Percentiles rank a stretch among this genome's conserved stretches.
phyloP scores from a whole-genome alignment of 2,113 vertebrate genomes.

The Edolisoma coerulescens region DNA sequence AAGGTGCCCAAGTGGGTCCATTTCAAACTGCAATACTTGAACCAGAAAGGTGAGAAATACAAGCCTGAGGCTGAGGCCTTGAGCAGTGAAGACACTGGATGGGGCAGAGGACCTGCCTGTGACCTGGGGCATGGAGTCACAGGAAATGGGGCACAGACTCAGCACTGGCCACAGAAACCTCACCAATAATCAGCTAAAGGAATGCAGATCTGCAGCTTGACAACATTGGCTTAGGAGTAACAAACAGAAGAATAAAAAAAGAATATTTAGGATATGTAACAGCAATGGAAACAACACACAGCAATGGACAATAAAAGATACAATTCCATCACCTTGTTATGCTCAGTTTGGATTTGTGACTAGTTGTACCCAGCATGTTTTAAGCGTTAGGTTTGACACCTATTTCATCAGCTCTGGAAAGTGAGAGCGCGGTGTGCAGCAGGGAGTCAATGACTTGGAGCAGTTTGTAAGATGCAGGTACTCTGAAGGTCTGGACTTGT shows the following conservation, averaged over 20 bases:
- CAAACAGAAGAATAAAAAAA: background rate
- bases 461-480: background rate
- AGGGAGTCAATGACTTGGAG: background rate
- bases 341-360: background rate
- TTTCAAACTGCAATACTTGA: background rate
- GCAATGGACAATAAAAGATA: background rate
- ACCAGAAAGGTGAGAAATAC: background rate
- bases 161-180: background rate
- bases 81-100: background rate
- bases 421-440: background rate
- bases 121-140: background rate
- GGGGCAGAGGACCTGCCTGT: background rate
- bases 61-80: background rate
- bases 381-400: background rate
- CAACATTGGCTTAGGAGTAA: background rate
- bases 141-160: background rate
- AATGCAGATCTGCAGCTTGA: background rate
- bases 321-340: background rate
- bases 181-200: background rate
- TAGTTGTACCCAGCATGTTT: background rate
- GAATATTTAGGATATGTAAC: background rate
- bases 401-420: background rate
- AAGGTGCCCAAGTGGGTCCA: no score
- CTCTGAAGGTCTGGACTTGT: background rate
- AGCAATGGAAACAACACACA: background rate